Percentiles rank a stretch among this genome's conserved stretches.
phyloP scores from a whole-genome alignment of 2,888 invertebrate species.

The Drosophila falleni region DNA sequence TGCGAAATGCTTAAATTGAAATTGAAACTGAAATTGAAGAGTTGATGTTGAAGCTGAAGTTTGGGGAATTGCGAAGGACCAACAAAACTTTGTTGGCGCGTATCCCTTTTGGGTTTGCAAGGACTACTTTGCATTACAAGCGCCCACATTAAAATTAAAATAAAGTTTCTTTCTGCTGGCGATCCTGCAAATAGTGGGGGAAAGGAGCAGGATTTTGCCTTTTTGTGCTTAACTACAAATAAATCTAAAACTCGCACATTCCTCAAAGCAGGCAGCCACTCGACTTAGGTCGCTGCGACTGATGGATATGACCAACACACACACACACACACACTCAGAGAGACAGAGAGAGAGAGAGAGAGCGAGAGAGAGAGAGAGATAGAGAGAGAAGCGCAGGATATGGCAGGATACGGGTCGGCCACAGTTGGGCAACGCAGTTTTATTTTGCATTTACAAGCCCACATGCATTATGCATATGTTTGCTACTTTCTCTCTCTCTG shows the following conservation, averaged over 20 bases:
- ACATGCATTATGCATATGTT: constrained; percentile 75
- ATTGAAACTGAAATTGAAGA: background rate
- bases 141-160: constrained; percentile 78
- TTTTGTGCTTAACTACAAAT: constrained; percentile 67
- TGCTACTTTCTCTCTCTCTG: constrained; percentile 10
- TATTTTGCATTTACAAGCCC: constrained; percentile 77
- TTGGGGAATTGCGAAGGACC: background rate
- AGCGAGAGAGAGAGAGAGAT: background rate
- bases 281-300: constrained; percentile 30
- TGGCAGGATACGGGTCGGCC: constrained; percentile 69
- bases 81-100: constrained; percentile 41
- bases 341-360: background rate
- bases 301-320: constrained; percentile 62
- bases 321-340: constrained; percentile 31
- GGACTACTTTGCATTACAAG: constrained; percentile 73
- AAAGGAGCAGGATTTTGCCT: constrained; percentile 12
- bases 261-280: constrained; percentile 41
- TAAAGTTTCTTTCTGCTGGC: constrained; percentile 72
- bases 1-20: background rate
- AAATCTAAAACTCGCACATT: constrained; percentile 80
- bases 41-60: too few species aligned
- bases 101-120: constrained; percentile 39
- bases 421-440: constrained; percentile 75
- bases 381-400: constrained; percentile 16
- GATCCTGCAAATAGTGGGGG: constrained; percentile 3